Conservation (phyloP, 2,113 vertebrate genomes). For the Chionodraco myersi region DNA sequence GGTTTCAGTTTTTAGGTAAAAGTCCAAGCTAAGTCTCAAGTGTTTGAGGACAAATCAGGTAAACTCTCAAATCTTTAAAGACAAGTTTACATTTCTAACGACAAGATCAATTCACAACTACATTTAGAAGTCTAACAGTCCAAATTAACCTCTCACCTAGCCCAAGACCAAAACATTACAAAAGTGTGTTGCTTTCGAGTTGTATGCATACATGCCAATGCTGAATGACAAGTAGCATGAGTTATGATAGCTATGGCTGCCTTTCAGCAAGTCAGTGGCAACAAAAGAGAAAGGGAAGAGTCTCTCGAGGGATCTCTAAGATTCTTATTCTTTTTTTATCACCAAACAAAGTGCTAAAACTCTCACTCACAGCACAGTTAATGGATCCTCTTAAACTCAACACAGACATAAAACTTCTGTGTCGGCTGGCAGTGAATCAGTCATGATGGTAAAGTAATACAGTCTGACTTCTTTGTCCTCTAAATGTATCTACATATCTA, state of each 20-base stretch:
- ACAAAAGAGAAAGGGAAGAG: not conserved
- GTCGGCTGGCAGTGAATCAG: slow-evolving; percentile 41
- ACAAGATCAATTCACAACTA: too few relatives aligned
- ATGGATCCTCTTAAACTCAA: slow-evolving; percentile 29
- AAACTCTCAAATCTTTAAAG: too few relatives aligned
- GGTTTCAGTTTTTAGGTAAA: not conserved
- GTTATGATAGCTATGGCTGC: not conserved
- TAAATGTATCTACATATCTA: slow-evolving; percentile 29
- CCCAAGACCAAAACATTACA: not conserved
- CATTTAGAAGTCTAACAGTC: not conserved
- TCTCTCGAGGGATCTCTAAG: not conserved
- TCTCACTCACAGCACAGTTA: slow-evolving; percentile 41
- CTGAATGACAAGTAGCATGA: not conserved
- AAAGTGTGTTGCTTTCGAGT: not conserved
- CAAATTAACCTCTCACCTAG: not conserved
- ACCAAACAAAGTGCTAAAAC: slow-evolving; percentile 9
- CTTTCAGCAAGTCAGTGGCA: not conserved
- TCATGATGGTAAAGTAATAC: slow-evolving; percentile 27
- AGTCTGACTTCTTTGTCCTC: slow-evolving; percentile 38
- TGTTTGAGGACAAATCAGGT: not conserved
- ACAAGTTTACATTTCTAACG: too few relatives aligned
- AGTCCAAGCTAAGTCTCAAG: not conserved
- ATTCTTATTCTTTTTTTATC: slow-evolving; percentile 25
- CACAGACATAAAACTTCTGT: slow-evolving; percentile 22
- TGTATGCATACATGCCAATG: not conserved